Base-by-base conservation (phyloP, 2,797 vertebrate genomes). In the Mastacembelus armatus region DNA sequence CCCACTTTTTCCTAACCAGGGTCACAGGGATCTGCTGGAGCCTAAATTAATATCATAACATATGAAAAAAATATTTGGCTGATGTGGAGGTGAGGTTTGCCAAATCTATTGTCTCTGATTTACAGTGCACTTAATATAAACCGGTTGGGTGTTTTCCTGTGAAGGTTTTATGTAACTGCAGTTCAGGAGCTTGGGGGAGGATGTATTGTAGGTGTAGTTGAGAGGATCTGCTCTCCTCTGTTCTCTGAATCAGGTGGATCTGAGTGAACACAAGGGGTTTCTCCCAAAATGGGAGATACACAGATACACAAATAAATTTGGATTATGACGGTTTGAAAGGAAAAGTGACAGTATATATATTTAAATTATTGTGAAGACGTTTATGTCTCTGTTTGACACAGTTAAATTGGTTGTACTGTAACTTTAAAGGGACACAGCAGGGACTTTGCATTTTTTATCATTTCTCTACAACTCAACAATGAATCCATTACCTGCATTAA, bases 111-210 rank as follows among this genome's bases (percentile, higher is more conserved):
- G 55, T 45, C 50, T 69, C 55, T 63, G 62, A 71, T 73, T 75
- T 77, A 42, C n/a, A 24, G 55, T 18, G 44, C 22, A 51, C 77
- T 72, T 55, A 76, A 58, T 54, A 42, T 15, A 12, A 55, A 55
- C 32, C 48, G 27, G 44, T 35, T 45, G 74, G 68, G 69, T 72
- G 67, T 27, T 66, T 66, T 79, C 35, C 21, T 59, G 62, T 64
- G 43, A 70, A 71, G 74, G 39, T 60, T 81, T 79, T 71, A 77
- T 73, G 74, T 74, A 82, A 82, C 58, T 29, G 16, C 33, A 54
- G 56, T 19, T 47, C 33, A 52, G 54, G 63, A 62, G 45, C 39
- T 57, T n/a, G 47, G 40, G 48, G 66, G 75, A 72, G 67, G 70
- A 74, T 65, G 62, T 32, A 18, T 51, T 48, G 77, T 67, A 71